Percentiles rank a stretch among this genome's conserved stretches.
Conservation (phyloP, 1,140 invertebrate genomes). For the Lucilia cuprina region DNA sequence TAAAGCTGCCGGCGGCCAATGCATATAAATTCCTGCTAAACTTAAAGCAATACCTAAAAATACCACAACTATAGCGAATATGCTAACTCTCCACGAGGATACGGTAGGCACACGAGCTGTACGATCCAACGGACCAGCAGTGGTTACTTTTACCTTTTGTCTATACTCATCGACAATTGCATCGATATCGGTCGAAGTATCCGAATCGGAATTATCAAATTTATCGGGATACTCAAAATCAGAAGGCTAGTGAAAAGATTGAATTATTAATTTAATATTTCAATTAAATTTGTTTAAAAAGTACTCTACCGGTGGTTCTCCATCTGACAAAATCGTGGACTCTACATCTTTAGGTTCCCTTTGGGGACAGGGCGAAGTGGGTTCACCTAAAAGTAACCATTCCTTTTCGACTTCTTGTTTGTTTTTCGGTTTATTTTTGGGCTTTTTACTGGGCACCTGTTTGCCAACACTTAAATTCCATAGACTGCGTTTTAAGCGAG, state of each 20-base stretch:
- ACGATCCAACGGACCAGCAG: constrained; percentile 57
- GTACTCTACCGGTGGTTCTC: constrained; percentile 49
- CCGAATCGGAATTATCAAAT: constrained; percentile 58
- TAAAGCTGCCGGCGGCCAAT: constrained; percentile 52
- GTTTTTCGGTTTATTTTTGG: constrained; percentile 48
- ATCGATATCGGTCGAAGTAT: constrained; percentile 62
- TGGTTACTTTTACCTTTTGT: constrained; percentile 61
- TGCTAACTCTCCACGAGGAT: constrained; percentile 55
- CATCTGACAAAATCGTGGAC: constrained; percentile 56
- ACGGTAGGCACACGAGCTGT: constrained; percentile 54
- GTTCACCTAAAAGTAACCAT: constrained; percentile 60
- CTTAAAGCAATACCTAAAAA: constrained; percentile 49
- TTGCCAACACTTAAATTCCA: constrained; percentile 57
- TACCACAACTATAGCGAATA: constrained; percentile 54
- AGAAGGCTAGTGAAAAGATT: constrained; percentile 45
- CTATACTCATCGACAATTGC: constrained; percentile 61
- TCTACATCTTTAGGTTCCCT: constrained; percentile 53
- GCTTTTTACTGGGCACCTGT: constrained; percentile 48
- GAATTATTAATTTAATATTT: background rate
- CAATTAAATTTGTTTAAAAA: background rate
- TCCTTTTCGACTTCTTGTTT: constrained; percentile 60
- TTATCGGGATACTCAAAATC: constrained; percentile 60
- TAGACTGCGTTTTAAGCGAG: constrained; percentile 51
- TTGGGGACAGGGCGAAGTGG: constrained; percentile 55
- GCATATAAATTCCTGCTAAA: constrained; percentile 47